These are phyloP conservation scores for Hypotaenidia philippensis DNA, from an alignment of 2,797 vertebrate genomes.

Conservation along the genomic window DNA sequence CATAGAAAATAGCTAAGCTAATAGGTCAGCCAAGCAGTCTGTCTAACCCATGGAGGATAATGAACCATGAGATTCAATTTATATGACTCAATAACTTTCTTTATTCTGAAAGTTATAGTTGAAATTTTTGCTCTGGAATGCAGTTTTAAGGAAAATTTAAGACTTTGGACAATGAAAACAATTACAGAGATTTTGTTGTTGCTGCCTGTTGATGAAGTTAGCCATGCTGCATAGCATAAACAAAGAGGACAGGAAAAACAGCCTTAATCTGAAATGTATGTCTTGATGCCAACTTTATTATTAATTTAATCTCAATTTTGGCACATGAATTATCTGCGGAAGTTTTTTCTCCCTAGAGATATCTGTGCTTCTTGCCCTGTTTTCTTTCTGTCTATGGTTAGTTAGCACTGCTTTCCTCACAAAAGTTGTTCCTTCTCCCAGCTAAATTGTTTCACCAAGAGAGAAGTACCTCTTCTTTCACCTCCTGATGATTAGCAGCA, in stretches of 20 bases:
- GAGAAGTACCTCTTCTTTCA: neutral
- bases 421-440: neutral
- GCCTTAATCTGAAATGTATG: neutral
- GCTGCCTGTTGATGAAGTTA: neutral
- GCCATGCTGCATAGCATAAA: neutral
- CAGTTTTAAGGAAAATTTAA: neutral
- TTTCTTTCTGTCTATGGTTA: neutral
- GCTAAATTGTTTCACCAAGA: neutral
- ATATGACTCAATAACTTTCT: neutral
- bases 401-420: neutral
- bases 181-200: neutral
- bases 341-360: neutral
- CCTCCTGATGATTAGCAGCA: neutral
- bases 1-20: neutral
- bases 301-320: neutral
- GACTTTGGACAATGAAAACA: neutral
- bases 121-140: neutral
- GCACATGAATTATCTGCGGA: neutral
- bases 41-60: neutral
- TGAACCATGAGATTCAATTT: neutral
- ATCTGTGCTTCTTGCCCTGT: neutral
- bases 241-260: neutral
- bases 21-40: neutral
- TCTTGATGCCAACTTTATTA: neutral
- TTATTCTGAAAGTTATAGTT: neutral